A percentile compares a stretch with the other conserved stretches of the same genome.
Conservation (phyloP, 1,140 invertebrate genomes). For the Potamilus streckersoni region DNA sequence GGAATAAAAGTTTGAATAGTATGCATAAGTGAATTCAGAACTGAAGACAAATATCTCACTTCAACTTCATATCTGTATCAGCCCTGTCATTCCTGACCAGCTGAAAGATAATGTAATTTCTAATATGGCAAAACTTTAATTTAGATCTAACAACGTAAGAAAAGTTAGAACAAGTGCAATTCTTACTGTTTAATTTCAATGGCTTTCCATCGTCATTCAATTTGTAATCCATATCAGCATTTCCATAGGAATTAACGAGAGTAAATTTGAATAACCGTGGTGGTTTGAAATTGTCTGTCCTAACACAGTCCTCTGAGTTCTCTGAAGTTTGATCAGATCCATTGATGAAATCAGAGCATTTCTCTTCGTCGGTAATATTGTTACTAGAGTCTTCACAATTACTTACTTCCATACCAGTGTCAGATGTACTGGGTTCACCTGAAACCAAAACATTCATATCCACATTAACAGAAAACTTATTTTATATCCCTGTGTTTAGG, state of each 20-base stretch:
- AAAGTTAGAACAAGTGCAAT: neutral
- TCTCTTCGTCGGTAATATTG: conserved; percentile 14
- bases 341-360: conserved; percentile 4
- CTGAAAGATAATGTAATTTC: too few relatives aligned
- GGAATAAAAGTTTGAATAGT: too few relatives aligned
- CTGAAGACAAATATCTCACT: too few relatives aligned
- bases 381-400: conserved; percentile 18
- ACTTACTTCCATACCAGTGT: conserved; percentile 27
- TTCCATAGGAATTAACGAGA: conserved; percentile 69
- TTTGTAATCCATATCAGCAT: conserved; percentile 58
- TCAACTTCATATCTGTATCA: too few relatives aligned
- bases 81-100: too few relatives aligned
- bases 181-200: conserved; percentile 62
- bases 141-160: neutral
- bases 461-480: too few relatives aligned
- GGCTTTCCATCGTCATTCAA: conserved; percentile 62
- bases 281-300: neutral
- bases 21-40: too few relatives aligned
- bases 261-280: conserved; percentile 62
- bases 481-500: too few relatives aligned
- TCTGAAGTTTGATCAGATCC: neutral
- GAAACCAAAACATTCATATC: too few relatives aligned
- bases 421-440: neutral
- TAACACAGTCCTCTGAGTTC: too few relatives aligned
- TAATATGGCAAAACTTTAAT: too few relatives aligned